phyloP scores from a whole-genome alignment of 92 coral and sea anemone species.

The Phymanthus crucifer region DNA sequence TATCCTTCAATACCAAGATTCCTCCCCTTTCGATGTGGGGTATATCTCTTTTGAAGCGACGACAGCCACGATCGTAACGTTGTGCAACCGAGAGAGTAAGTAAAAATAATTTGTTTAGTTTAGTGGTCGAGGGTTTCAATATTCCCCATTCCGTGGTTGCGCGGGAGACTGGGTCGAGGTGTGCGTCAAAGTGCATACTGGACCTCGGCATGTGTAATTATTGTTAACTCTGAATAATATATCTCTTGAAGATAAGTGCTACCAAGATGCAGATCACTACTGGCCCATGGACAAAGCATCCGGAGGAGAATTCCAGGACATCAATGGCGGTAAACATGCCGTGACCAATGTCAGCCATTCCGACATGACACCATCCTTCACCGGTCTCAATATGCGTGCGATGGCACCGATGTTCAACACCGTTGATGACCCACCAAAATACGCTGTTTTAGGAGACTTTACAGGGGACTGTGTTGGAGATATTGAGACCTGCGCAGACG shows the following conservation, averaged over 20 bases:
- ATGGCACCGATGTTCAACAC: slow-evolving; percentile 24
- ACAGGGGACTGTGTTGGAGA: slow-evolving; percentile 54
- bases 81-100: slow-evolving; percentile 65
- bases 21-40: slow-evolving; percentile 54
- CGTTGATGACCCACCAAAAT: neutral
- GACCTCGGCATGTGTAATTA: too few species aligned
- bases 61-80: neutral
- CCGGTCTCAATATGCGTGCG: slow-evolving; percentile 33
- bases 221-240: neutral
- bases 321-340: slow-evolving; percentile 63
- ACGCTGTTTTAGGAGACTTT: slow-evolving; percentile 65
- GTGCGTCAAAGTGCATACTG: too few species aligned
- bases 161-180: too few species aligned
- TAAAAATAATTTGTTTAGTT: neutral
- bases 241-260: slow-evolving; percentile 59
- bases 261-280: slow-evolving; percentile 75
- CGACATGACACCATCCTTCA: neutral
- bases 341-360: neutral
- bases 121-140: too few species aligned
- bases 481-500: slow-evolving; percentile 48
- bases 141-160: too few species aligned
- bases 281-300: slow-evolving; percentile 83
- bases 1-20: slow-evolving; percentile 50
- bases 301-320: slow-evolving; percentile 53
- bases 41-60: slow-evolving; percentile 59